A percentile compares a stretch with the other conserved stretches of the same genome.
Conservation (phyloP, 2,797 vertebrate genomes). For the Cirrhinus mrigala region DNA sequence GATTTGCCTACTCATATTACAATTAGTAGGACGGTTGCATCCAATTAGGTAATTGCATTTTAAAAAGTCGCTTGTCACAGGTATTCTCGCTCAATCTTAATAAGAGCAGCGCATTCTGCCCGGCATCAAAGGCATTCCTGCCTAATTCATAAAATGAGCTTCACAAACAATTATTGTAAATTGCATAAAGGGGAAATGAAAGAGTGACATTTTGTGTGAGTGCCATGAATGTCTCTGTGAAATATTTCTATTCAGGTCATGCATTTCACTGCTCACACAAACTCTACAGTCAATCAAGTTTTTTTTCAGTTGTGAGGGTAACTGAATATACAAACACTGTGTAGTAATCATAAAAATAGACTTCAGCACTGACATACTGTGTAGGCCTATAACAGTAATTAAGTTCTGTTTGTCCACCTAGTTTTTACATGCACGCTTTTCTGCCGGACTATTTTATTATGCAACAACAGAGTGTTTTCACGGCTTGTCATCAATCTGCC, state of each 20-base stretch:
- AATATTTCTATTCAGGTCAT: slow-evolving; percentile 28
- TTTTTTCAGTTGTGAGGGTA: background rate
- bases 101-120: slow-evolving; percentile 36
- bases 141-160: slow-evolving; percentile 57
- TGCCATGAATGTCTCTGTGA: slow-evolving; percentile 33
- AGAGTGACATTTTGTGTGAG: slow-evolving; percentile 36
- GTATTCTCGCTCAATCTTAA: slow-evolving; percentile 58
- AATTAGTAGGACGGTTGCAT: slow-evolving; percentile 55
- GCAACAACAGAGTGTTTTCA: background rate
- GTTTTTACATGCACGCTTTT: background rate
- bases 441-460: background rate
- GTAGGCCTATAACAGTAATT: background rate
- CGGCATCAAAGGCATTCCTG: slow-evolving; percentile 39
- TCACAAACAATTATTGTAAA: slow-evolving; percentile 60
- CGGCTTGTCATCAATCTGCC: no score
- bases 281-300: background rate
- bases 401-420: background rate
- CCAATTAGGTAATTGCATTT: slow-evolving; percentile 61
- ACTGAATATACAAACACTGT: background rate
- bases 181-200: slow-evolving; percentile 34
- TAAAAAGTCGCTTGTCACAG: slow-evolving; percentile 60
- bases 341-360: background rate
- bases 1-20: slow-evolving; percentile 52
- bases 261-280: background rate
- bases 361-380: background rate